Evolutionary conservation across 1,140 invertebrate genomes (phyloP).

Genomic region (Myzus persicae): DNA sequence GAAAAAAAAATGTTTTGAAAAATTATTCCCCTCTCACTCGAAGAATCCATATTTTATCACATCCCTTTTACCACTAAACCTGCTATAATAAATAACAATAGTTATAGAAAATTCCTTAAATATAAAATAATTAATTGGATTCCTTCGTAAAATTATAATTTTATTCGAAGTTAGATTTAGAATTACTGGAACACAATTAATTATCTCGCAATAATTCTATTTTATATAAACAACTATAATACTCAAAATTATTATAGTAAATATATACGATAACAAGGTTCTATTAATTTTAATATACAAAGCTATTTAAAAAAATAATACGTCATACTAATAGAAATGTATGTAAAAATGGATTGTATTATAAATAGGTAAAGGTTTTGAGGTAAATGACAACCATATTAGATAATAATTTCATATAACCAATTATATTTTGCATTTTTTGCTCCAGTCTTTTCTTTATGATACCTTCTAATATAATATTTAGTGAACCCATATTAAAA

Average conservation of each 20-base stretch:
- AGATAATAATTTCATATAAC: conserved; percentile 20
- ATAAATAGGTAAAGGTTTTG: neutral
- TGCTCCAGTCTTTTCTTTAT: neutral
- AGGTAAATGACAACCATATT: neutral
- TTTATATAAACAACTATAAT: neutral
- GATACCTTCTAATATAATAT: neutral
- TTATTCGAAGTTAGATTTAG: neutral
- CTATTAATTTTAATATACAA: neutral
- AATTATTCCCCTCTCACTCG: neutral
- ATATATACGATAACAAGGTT: neutral
- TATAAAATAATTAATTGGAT: neutral
- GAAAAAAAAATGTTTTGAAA: neutral
- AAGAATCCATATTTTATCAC: neutral
- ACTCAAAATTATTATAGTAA: neutral
- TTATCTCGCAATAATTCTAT: neutral
- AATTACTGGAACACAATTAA: neutral
- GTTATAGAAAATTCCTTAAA: neutral
- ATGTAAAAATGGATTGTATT: neutral
- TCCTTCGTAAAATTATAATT: neutral
- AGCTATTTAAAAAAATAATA: neutral
- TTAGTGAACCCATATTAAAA: neutral
- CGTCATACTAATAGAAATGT: neutral
- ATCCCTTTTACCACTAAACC: neutral
- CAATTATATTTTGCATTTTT: neutral
- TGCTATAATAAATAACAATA: too few relatives aligned